These are phyloP conservation scores for Hydraecia micacea DNA, from an alignment of 2,888 invertebrate genomes.

Conservation along the genomic window DNA sequence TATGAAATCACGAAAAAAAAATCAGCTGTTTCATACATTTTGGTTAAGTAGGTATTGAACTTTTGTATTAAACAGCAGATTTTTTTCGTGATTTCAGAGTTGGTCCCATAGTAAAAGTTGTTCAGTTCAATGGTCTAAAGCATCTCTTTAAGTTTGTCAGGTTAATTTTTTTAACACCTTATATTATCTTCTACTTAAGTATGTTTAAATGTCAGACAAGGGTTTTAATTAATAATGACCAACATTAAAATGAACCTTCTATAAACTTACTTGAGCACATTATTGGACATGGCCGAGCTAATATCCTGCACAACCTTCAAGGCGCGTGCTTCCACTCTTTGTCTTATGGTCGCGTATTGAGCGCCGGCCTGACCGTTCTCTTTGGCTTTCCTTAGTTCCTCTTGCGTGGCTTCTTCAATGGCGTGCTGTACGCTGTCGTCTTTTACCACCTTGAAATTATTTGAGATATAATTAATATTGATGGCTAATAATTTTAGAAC, in stretches of 20 bases:
- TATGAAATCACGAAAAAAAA: too few relatives aligned
- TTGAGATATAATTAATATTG: neutral
- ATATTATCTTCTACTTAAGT: neutral
- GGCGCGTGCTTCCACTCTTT: conserved; percentile 92
- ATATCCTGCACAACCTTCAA: conserved; percentile 93
- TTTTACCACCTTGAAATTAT: conserved; percentile 90
- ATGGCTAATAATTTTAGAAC: neutral
- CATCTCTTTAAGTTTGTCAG: too few relatives aligned
- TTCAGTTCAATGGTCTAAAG: too few relatives aligned
- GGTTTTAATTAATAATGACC: too few relatives aligned
- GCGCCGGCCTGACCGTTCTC: conserved; percentile 78
- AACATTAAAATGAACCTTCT: neutral
- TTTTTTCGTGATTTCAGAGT: too few relatives aligned
- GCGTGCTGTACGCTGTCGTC: conserved; percentile 93
- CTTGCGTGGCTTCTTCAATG: conserved; percentile 92
- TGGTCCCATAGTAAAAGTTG: too few relatives aligned
- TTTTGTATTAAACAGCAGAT: too few relatives aligned
- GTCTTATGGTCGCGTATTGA: conserved; percentile 89
- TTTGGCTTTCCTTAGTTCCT: conserved; percentile 85
- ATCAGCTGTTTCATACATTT: too few relatives aligned
- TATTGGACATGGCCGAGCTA: conserved; percentile 95
- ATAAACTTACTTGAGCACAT: conserved; percentile 85
- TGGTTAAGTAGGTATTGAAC: too few relatives aligned
- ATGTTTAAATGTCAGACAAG: neutral
- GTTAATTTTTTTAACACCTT: too few relatives aligned